Base-by-base conservation (phyloP, 2,888 invertebrate species). In the Tubulanus polymorphus region DNA sequence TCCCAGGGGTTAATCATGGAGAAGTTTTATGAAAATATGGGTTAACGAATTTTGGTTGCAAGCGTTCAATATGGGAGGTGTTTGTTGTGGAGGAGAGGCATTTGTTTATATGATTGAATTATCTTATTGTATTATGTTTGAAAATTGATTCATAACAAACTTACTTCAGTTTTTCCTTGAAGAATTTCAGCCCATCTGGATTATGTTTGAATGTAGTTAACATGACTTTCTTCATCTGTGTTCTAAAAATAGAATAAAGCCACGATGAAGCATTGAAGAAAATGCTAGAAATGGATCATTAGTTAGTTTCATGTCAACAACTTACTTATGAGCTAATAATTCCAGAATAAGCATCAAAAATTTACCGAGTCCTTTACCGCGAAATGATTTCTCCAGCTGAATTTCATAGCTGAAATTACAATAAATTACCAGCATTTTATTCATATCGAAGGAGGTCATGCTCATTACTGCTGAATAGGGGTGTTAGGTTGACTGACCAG, bases 151-250 rank as follows among this genome's bases (percentile, higher is more conserved):
- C 10, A 20, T 12, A 25, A n/a, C 8, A 50, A 18, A 66, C 74
- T 79, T 82, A 89, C 89, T 87, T 88, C 70, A 89, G 83, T 53
- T 86, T 85, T 69, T 84, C 70, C 48, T 62, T 84, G 79, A 90
- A 93, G 80, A 93, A 93, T 3, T 84, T 82, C 35, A 84, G 79
- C 0, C 88, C 89, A 41, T 83, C 79, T 37, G 84, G 83, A 80
- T 92, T 92, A 73, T 88, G 85, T 72, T 88, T 90, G 63, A 92
- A 85, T 51, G 88, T 88, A 10, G 93, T 93, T 67, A 92, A 82
- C 53, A 91, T 85, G 48, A 92, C 88, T 81, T 88, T 89, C 68
- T 84, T 83, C 88, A 93, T 88, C 66, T 84, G 84, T 69, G 87
- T 87, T 58, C 85, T 85, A 69, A 23, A 65, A 57, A 49, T 5